A percentile compares a stretch with the other conserved stretches of the same genome.
phyloP scores from a whole-genome alignment of 2,113 vertebrate species.

The Heteronetta atricapilla region DNA sequence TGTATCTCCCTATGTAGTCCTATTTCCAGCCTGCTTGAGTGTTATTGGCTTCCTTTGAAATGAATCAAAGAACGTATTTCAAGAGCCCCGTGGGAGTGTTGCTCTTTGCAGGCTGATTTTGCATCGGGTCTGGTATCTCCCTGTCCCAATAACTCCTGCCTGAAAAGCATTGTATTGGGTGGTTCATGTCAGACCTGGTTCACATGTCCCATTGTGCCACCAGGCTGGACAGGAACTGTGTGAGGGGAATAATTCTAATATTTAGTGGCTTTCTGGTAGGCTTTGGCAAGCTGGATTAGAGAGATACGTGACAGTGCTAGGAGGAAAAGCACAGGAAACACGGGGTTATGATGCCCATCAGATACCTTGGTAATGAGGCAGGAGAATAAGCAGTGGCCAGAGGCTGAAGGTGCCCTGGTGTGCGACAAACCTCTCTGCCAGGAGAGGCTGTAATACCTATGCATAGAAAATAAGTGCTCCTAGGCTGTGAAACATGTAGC shows the following conservation, averaged over 20 bases:
- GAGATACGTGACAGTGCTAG: neutral
- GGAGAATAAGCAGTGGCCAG: neutral
- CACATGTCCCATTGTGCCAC: neutral
- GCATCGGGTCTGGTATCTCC: neutral
- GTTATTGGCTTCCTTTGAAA: neutral
- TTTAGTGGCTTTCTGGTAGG: neutral
- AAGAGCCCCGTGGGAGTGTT: neutral
- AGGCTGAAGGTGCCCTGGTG: neutral
- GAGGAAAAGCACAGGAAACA: neutral
- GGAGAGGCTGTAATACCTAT: neutral
- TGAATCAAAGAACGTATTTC: neutral
- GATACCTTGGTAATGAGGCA: neutral
- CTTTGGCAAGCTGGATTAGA: neutral
- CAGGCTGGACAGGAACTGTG: neutral
- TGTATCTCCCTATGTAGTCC: neutral
- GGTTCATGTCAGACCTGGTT: neutral
- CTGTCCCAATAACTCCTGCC: neutral
- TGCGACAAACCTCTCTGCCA: neutral
- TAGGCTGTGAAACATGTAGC: neutral
- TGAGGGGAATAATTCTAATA: neutral
- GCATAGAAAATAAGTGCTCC: neutral
- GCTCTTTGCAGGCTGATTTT: neutral
- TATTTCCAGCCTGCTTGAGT: neutral
- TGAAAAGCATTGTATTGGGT: accelerated
- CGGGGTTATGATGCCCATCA: neutral